Evolutionary conservation across 2,888 invertebrate genomes (phyloP).

Genomic region (Aphrophora alni): DNA sequence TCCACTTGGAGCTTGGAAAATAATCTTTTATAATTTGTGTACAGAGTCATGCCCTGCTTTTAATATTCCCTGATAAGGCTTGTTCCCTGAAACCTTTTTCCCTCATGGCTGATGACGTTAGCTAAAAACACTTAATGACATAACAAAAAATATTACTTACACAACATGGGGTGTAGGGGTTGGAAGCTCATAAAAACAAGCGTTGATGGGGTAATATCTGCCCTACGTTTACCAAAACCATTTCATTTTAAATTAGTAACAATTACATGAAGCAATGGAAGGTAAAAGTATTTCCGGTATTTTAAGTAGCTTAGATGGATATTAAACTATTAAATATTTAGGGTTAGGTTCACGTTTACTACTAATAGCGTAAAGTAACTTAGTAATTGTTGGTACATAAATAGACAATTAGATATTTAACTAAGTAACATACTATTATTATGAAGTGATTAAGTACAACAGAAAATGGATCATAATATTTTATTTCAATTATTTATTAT

Average conservation of each 20-base stretch:
- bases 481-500: no score
- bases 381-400: no score
- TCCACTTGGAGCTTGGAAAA: not conserved
- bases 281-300: not conserved
- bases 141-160: not conserved
- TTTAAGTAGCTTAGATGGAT: no score
- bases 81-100: not conserved
- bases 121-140: slow-evolving; percentile 2
- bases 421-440: no score
- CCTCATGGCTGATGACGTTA: not conserved
- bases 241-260: not conserved
- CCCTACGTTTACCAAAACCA: not conserved
- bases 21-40: not conserved
- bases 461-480: no score
- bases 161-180: not conserved
- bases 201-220: not conserved
- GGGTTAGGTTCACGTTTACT: no score
- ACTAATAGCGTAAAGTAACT: no score
- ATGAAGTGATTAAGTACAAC: no score
- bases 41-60: not conserved
- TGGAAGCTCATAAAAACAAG: not conserved
- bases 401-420: no score
- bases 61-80: not conserved
- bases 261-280: not conserved
- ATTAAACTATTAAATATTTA: no score